Evolutionary conservation across 2,888 invertebrate species (phyloP).

Genomic region (Saturnia pavonia): DNA sequence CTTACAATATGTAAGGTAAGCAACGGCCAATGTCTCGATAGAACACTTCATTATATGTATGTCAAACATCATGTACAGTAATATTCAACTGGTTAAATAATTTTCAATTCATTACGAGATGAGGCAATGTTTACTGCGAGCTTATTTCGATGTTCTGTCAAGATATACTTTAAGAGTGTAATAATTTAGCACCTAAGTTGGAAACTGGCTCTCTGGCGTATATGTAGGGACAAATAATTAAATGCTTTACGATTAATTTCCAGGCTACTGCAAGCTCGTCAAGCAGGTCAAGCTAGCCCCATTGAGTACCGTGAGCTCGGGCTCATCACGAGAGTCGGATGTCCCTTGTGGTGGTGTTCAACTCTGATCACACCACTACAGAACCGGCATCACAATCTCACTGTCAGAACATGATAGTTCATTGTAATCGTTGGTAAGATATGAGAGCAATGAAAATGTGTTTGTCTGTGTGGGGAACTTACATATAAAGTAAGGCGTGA

Average conservation of each 20-base stretch:
- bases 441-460: background rate
- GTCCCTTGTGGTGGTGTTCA: background rate
- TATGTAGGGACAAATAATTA: background rate
- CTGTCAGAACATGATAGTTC: background rate
- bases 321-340: background rate
- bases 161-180: background rate
- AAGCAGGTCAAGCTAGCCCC: too few species aligned
- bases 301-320: too few species aligned
- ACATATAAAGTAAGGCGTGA: slow-evolving; percentile 63
- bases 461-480: slow-evolving; percentile 30
- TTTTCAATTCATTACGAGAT: background rate
- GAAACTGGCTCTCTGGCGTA: background rate
- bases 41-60: background rate
- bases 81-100: background rate
- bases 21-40: background rate
- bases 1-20: too few species aligned
- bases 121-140: background rate
- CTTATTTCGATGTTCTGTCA: background rate
- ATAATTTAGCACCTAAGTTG: background rate
- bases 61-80: background rate
- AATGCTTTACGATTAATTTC: too few species aligned
- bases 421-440: background rate
- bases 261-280: too few species aligned
- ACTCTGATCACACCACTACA: background rate
- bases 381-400: background rate